Evolutionary conservation across 2,888 invertebrate genomes (phyloP).

Genomic region (Temnothorax ravouxi): DNA sequence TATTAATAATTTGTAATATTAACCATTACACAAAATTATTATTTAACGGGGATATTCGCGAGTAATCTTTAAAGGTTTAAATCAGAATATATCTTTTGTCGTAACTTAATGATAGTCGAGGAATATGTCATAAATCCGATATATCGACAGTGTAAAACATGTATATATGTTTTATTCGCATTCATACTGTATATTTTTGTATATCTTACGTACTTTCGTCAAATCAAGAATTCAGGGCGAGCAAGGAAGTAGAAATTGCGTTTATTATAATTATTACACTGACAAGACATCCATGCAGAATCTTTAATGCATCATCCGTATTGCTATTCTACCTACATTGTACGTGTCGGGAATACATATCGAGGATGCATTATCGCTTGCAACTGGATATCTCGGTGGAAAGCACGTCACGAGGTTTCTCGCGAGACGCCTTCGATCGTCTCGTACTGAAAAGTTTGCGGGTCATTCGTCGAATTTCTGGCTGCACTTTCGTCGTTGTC

Average conservation of each 20-base stretch:
- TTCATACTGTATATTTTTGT: not conserved
- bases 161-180: not conserved
- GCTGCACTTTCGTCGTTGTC: slow-evolving; percentile 25
- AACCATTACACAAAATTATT: not conserved
- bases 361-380: slow-evolving; percentile 26
- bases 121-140: not conserved
- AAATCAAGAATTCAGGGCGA: not conserved
- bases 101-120: not conserved
- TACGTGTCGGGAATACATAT: slow-evolving; percentile 17
- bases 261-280: slow-evolving; percentile 1
- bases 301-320: not conserved
- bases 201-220: not conserved
- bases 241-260: not conserved
- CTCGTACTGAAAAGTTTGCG: slow-evolving; percentile 3
- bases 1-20: slow-evolving; percentile 2
- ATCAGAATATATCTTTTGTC: not conserved
- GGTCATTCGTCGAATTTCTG: slow-evolving; percentile 43
- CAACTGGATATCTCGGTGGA: slow-evolving; percentile 24
- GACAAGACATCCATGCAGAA: not conserved
- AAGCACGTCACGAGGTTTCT: slow-evolving; percentile 22
- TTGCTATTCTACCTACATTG: not conserved
- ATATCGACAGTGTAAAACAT: not conserved
- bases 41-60: not conserved
- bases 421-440: slow-evolving; percentile 6
- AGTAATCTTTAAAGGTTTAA: not conserved